These are phyloP conservation scores for Corvus cornix DNA, from an alignment of 2,113 vertebrate genomes.

Conservation along the genomic window DNA sequence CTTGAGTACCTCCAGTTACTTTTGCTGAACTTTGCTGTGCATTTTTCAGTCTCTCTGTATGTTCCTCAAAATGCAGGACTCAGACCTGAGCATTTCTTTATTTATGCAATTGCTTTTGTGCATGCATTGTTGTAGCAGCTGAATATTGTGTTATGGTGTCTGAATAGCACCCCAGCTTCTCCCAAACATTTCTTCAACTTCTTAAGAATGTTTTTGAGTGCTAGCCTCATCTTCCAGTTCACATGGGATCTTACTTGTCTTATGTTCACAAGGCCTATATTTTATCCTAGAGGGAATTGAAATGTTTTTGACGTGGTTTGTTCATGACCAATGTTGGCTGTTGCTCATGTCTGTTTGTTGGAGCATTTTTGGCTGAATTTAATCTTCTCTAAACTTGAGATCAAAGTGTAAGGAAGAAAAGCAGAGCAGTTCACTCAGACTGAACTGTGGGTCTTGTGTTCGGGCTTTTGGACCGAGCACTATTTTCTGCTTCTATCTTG, in stretches of 20 bases:
- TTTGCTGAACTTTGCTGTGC: neutral
- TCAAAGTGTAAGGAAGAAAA: neutral
- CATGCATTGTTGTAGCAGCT: neutral
- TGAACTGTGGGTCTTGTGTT: neutral
- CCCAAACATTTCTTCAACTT: neutral
- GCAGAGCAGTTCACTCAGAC: neutral
- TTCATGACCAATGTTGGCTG: neutral
- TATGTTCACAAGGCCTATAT: neutral
- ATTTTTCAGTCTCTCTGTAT: neutral
- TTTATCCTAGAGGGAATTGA: neutral
- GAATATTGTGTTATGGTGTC: neutral
- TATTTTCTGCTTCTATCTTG: neutral
- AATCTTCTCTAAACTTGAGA: neutral
- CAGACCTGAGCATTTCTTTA: neutral
- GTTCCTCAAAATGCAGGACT: neutral
- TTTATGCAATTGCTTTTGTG: neutral
- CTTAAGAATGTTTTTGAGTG: neutral
- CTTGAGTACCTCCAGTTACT: neutral
- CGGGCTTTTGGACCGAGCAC: neutral
- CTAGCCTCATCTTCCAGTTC: neutral
- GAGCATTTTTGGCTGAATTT: neutral
- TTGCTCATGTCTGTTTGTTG: neutral
- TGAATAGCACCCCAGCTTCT: neutral
- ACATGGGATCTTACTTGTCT: fast-evolving
- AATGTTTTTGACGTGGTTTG: neutral